Evolutionary conservation across 2,797 vertebrate species (phyloP).

Genomic region (Anguilla marmorata): DNA sequence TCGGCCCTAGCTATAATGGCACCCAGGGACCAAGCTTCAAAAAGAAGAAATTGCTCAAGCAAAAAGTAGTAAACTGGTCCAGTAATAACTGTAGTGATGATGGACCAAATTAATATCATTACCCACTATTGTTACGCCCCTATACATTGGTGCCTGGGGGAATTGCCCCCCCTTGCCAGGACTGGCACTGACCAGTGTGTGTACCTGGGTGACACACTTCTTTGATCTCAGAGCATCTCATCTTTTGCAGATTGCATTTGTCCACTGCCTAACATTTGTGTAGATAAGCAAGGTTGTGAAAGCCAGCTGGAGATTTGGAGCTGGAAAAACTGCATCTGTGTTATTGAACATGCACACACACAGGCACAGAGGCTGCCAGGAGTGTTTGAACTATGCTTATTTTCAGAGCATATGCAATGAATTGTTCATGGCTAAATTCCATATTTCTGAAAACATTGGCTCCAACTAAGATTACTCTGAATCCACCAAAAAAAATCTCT

Average conservation of each 20-base stretch:
- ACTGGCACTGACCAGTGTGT: neutral
- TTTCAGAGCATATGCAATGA: neutral
- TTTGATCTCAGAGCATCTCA: neutral
- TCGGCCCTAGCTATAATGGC: too few relatives aligned
- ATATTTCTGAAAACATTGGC: neutral
- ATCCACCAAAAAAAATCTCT: neutral
- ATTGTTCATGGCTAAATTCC: neutral
- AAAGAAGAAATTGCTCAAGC: too few relatives aligned
- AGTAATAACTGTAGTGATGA: too few relatives aligned
- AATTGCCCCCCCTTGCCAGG: too few relatives aligned
- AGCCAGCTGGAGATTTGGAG: neutral
- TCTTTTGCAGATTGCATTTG: neutral
- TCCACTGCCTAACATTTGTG: neutral
- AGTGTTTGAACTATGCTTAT: neutral
- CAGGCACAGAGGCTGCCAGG: neutral
- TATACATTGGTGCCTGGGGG: too few relatives aligned
- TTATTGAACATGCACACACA: neutral
- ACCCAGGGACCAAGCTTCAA: too few relatives aligned
- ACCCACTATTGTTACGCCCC: too few relatives aligned
- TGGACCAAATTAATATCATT: too few relatives aligned
- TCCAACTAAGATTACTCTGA: neutral
- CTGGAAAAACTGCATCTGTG: neutral
- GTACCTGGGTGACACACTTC: neutral
- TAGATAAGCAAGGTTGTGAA: neutral
- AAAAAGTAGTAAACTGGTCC: too few relatives aligned